Percentiles rank a stretch among this genome's conserved stretches.
phyloP scores from a whole-genome alignment of 2,888 invertebrate species.

The Cyclophora albipunctata region DNA sequence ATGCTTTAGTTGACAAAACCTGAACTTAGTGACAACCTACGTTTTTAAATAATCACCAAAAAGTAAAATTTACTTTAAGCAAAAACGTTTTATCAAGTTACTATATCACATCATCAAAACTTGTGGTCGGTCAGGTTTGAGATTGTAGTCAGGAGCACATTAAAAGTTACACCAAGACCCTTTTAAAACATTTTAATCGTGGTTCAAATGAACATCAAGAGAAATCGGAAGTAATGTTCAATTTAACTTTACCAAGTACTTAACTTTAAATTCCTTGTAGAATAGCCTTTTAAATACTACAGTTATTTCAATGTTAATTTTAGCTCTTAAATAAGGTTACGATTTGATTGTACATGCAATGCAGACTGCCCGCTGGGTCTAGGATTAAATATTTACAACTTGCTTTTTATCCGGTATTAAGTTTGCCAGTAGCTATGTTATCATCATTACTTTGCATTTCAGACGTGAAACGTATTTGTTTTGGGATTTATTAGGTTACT shows the following conservation, averaged over 20 bases:
- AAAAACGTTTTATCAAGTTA: too few relatives aligned
- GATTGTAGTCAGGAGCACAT: too few relatives aligned
- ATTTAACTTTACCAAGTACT: too few relatives aligned
- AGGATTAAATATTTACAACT: constrained; percentile 14
- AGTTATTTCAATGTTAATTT: constrained; percentile 5
- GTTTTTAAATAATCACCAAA: too few relatives aligned
- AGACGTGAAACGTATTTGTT: not conserved
- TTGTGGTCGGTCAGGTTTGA: not conserved
- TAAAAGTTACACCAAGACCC: too few relatives aligned
- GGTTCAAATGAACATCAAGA: not conserved
- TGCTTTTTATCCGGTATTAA: constrained; percentile 12
- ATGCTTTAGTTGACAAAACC: too few relatives aligned
- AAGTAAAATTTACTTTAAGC: too few relatives aligned
- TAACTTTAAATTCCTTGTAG: not conserved
- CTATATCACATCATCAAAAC: not conserved
- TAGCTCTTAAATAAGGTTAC: constrained; percentile 11
- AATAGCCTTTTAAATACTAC: constrained; percentile 1
- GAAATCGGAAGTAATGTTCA: not conserved
- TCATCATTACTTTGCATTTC: constrained; percentile 4
- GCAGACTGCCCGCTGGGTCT: constrained; percentile 15
- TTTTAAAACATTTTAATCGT: not conserved
- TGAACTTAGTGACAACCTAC: too few relatives aligned
- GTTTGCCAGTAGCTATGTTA: constrained; percentile 13
- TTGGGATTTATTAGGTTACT: too few relatives aligned
- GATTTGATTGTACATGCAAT: constrained; percentile 11